A percentile compares a stretch with the other conserved stretches of the same genome.
phyloP scores from a whole-genome alignment of 2,113 vertebrate species.

The Pleuronectes platessa region DNA sequence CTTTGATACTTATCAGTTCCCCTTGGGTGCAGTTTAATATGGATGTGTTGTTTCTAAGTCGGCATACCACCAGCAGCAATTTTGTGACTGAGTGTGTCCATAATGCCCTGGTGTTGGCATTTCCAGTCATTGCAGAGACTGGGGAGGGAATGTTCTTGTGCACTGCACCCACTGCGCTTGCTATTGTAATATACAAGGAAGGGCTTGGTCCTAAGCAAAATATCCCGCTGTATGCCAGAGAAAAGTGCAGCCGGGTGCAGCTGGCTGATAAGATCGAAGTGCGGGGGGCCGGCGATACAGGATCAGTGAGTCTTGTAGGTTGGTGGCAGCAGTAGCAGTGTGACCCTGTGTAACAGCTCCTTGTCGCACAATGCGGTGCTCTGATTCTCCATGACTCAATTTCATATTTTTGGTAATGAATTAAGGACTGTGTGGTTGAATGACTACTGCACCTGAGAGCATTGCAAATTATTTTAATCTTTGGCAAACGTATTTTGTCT shows the following conservation, averaged over 20 bases:
- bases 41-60: constrained; percentile 1
- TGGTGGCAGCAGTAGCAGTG: constrained; percentile 8
- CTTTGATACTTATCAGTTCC: constrained; percentile 2
- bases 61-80: not conserved
- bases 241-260: constrained; percentile 67
- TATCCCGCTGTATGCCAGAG: constrained; percentile 79
- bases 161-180: constrained; percentile 54
- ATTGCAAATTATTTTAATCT: no score
- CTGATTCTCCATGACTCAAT: not conserved
- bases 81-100: constrained; percentile 24
- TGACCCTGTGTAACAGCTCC: not conserved
- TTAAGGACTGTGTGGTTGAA: no score
- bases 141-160: constrained; percentile 58
- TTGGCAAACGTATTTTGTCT: not conserved
- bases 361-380: not conserved
- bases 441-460: no score
- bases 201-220: constrained; percentile 90
- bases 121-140: constrained; percentile 62
- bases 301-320: constrained; percentile 16
- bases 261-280: constrained; percentile 83
- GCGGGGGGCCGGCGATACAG: constrained; percentile 28
- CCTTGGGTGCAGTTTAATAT: not conserved
- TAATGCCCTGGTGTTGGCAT: constrained; percentile 47
- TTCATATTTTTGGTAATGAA: no score
- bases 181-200: constrained; percentile 91